These are phyloP conservation scores for Drosophila testacea DNA, from an alignment of 2,888 invertebrate species.

Conservation along the genomic window DNA sequence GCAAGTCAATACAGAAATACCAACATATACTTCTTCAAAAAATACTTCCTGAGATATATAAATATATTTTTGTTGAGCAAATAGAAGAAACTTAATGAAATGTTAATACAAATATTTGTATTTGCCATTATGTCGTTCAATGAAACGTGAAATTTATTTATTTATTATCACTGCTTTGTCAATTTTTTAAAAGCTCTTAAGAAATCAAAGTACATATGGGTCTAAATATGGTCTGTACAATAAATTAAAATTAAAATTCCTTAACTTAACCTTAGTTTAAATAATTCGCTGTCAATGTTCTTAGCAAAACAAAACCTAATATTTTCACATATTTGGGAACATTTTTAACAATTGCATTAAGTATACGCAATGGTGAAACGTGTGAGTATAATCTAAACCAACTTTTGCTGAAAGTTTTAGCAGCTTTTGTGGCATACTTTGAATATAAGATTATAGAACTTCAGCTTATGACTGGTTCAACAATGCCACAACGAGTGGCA, in stretches of 20 bases:
- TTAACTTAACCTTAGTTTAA: not conserved
- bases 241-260: not conserved
- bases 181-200: no score
- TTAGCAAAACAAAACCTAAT: conserved; percentile 1
- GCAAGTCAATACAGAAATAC: conserved; percentile 9
- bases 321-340: conserved; percentile 1
- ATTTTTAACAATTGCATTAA: conserved; percentile 6
- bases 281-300: conserved; percentile 3
- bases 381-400: conserved; percentile 12
- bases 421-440: conserved; percentile 25
- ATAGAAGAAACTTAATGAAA: not conserved
- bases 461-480: conserved; percentile 32
- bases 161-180: no score
- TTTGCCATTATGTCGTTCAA: no score
- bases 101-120: not conserved
- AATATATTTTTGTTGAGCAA: not conserved
- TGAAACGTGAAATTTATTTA: no score
- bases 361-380: conserved; percentile 15
- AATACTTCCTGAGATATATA: not conserved
- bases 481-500: conserved; percentile 24
- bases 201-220: no score
- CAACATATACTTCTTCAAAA: not conserved
- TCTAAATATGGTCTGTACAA: no score
- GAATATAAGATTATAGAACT: conserved; percentile 37
- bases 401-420: conserved; percentile 1